These are phyloP conservation scores for Knipowitschia caucasica DNA, from an alignment of 2,797 vertebrate species.

Conservation along the genomic window DNA sequence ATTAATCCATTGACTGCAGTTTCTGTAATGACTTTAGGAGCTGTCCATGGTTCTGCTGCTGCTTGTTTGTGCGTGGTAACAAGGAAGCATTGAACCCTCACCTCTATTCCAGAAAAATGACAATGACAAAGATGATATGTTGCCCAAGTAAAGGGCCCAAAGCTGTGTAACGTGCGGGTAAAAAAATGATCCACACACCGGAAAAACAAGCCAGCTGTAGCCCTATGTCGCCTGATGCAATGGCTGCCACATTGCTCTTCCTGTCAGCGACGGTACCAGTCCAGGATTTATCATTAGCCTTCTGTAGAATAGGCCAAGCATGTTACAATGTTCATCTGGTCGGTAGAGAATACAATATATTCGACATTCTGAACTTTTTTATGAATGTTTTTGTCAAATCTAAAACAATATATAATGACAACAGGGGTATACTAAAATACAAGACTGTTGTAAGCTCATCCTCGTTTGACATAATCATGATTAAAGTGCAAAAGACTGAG, in stretches of 20 bases:
- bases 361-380: too few species aligned
- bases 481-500: too few species aligned
- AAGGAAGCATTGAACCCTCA: slow-evolving; percentile 54
- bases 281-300: slow-evolving; percentile 37
- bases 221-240: slow-evolving; percentile 32
- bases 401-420: too few species aligned
- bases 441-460: too few species aligned
- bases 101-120: slow-evolving; percentile 62
- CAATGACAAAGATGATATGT: slow-evolving; percentile 54
- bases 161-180: slow-evolving; percentile 24
- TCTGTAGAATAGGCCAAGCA: slow-evolving; percentile 17
- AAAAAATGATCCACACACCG: slow-evolving; percentile 39
- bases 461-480: too few species aligned
- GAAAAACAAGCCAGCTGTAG: slow-evolving; percentile 23
- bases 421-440: too few species aligned
- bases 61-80: slow-evolving; percentile 21
- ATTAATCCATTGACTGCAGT: slow-evolving; percentile 43
- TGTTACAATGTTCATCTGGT: slow-evolving; percentile 8
- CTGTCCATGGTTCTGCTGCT: slow-evolving; percentile 16
- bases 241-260: slow-evolving; percentile 42
- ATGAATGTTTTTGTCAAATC: too few species aligned
- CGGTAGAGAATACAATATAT: background rate
- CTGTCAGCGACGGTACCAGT: slow-evolving; percentile 39
- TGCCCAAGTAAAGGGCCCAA: slow-evolving; percentile 18
- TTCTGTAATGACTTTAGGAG: slow-evolving; percentile 14